phyloP scores from a whole-genome alignment of 2,113 vertebrate species.

The Menura novaehollandiae region DNA sequence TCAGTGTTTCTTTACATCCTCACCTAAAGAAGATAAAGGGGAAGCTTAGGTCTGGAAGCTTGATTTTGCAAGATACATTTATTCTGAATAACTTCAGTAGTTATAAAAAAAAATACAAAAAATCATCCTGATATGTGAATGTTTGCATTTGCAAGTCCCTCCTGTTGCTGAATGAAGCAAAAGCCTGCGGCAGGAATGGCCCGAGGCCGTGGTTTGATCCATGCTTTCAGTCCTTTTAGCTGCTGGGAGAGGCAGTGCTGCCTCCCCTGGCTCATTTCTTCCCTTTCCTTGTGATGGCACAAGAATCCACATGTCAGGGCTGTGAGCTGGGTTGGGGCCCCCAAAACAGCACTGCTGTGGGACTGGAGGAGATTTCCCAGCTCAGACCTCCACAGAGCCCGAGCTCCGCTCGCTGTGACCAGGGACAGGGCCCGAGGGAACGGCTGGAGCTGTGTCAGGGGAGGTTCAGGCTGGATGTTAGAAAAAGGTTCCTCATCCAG shows the following conservation, averaged over 20 bases:
- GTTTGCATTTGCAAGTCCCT: neutral
- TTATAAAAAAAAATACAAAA: neutral
- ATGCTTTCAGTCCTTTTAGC: neutral
- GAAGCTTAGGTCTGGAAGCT: neutral
- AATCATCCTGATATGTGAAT: neutral
- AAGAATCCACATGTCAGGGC: rapidly evolving
- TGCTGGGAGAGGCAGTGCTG: neutral
- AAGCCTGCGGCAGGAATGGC: neutral
- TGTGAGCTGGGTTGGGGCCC: neutral
- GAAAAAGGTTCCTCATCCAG: neutral
- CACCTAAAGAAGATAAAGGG: neutral
- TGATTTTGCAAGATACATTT: neutral
- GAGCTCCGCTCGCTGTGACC: neutral
- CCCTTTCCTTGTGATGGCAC: neutral
- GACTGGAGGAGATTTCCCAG: neutral
- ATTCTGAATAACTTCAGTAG: neutral
- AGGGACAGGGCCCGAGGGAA: neutral
- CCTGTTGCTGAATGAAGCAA: neutral
- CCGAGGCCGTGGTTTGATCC: rapidly evolving
- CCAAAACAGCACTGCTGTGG: neutral
- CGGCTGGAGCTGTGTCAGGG: neutral
- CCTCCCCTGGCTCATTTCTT: neutral
- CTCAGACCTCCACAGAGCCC: rapidly evolving
- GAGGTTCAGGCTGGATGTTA: neutral
- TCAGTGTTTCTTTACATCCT: neutral